Conservation (phyloP, 1,140 invertebrate genomes). For the Pogonomyrmex californicus region DNA sequence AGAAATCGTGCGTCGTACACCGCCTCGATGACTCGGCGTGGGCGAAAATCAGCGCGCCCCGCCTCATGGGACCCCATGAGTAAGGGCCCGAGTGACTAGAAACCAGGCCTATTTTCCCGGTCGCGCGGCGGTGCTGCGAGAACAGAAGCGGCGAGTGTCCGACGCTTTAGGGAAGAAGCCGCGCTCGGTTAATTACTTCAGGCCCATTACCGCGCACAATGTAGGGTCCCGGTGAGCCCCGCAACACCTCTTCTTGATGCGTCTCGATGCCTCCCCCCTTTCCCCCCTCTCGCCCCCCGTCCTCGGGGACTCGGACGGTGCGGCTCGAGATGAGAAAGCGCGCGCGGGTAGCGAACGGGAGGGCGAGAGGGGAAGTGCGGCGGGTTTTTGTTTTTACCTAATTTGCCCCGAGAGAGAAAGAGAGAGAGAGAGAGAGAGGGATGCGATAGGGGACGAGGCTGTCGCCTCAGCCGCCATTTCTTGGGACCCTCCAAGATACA, state of each 20-base stretch:
- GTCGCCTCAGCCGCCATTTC: slow-evolving; percentile 74
- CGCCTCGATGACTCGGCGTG: slow-evolving; percentile 59
- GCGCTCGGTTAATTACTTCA: slow-evolving; percentile 77
- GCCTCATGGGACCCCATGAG: neutral
- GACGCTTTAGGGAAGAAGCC: slow-evolving; percentile 43
- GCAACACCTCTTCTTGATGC: slow-evolving; percentile 72
- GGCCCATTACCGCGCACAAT: slow-evolving; percentile 77
- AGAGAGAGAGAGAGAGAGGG: slow-evolving; percentile 23
- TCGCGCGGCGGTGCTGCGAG: slow-evolving; percentile 45
- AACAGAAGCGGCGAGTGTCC: slow-evolving; percentile 52
- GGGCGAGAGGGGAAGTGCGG: slow-evolving; percentile 45
- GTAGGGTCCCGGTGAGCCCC: slow-evolving; percentile 52
- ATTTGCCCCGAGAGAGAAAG: slow-evolving; percentile 72
- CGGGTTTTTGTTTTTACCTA: slow-evolving; percentile 83
- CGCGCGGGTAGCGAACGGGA: neutral
- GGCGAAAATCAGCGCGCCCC: slow-evolving; percentile 45
- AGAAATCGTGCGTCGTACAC: slow-evolving; percentile 40
- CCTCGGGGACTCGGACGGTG: slow-evolving; percentile 30
- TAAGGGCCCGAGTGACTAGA: slow-evolving; percentile 1
- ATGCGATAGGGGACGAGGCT: slow-evolving; percentile 56
- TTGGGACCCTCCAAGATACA: slow-evolving; percentile 73
- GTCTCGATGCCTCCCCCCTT: neutral
- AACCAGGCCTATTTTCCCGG: slow-evolving; percentile 43
- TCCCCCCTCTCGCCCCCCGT: slow-evolving; percentile 4
- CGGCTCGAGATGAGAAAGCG: slow-evolving; percentile 58